A percentile compares a stretch with the other conserved stretches of the same genome.
Evolutionary conservation across 2,888 invertebrate genomes (phyloP).

Genomic region (Morinoia aosen): DNA sequence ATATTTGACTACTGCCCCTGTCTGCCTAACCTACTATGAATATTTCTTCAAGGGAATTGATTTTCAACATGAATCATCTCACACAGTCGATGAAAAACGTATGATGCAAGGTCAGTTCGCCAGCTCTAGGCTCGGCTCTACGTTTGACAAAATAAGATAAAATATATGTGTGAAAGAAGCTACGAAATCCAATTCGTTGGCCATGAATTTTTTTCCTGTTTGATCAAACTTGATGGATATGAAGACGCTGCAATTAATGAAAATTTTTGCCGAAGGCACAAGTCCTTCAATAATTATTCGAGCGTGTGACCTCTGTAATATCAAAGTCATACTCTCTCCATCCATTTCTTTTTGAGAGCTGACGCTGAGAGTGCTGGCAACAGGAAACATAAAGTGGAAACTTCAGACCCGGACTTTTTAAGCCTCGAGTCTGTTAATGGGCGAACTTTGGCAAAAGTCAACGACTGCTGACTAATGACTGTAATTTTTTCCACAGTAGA

Average conservation of each 20-base stretch:
- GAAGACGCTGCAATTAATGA: background rate
- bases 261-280: background rate
- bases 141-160: too few species aligned
- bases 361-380: background rate
- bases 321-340: background rate
- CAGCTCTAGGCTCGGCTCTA: too few species aligned
- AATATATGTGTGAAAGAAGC: too few species aligned
- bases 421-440: background rate
- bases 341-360: background rate
- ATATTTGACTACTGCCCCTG: background rate
- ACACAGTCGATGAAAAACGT: background rate
- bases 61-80: background rate
- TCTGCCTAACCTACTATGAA: background rate
- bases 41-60: background rate
- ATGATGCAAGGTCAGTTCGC: too few species aligned
- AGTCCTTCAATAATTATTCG: background rate
- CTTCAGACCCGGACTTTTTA: background rate
- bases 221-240: background rate
- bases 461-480: constrained; percentile 12
- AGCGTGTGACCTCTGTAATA: background rate
- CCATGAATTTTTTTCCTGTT: background rate
- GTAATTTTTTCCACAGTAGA: background rate
- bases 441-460: constrained; percentile 2
- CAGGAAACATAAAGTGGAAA: constrained; percentile 9
- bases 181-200: background rate